Conservation (phyloP, 92 coral and sea anemone genomes). For the Micromussa lordhowensis region DNA sequence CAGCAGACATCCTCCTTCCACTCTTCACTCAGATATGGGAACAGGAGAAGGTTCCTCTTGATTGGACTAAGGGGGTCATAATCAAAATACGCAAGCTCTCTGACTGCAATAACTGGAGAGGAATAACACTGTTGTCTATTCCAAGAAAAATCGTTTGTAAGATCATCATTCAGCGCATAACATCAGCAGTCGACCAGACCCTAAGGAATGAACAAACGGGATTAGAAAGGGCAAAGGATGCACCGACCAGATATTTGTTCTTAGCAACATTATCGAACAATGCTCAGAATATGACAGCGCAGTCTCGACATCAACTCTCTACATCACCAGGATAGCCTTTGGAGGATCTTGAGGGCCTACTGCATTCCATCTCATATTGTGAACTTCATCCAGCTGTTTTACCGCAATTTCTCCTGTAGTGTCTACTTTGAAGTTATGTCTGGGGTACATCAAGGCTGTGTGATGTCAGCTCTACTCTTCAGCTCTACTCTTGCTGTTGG, state of each 20-base stretch:
- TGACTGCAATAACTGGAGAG: neutral
- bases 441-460: conserved; percentile 6
- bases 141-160: neutral
- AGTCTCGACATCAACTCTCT: neutral
- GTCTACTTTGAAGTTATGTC: neutral
- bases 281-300: neutral
- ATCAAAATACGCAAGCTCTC: neutral
- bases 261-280: neutral
- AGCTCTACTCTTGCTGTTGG: conserved; percentile 1
- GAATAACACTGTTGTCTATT: conserved; percentile 3
- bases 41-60: neutral
- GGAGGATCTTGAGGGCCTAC: neutral
- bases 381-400: neutral
- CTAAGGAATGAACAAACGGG: neutral
- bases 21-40: neutral
- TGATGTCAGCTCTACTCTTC: conserved; percentile 20
- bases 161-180: neutral
- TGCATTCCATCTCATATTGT: neutral
- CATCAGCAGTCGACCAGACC: neutral
- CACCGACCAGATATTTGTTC: too few species aligned
- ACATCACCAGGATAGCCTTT: neutral
- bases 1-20: neutral
- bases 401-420: neutral
- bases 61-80: neutral
- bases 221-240: too few species aligned